phyloP scores from a whole-genome alignment of 1,140 invertebrate genomes.

The Megalopta genalis region DNA sequence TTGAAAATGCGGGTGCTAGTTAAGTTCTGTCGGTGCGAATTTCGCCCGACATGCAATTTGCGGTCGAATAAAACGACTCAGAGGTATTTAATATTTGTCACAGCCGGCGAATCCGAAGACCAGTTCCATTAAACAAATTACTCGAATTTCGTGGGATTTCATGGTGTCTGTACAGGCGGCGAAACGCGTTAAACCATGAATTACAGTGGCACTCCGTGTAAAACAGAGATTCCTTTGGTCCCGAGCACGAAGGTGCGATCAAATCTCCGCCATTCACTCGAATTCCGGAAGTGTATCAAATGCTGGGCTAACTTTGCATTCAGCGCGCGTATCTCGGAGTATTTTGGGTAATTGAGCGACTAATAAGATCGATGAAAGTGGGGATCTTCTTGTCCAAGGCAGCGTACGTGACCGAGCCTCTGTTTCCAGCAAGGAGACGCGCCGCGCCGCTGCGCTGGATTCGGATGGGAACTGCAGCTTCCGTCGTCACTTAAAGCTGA shows the following conservation, averaged over 20 bases:
- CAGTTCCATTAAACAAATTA: too few species aligned
- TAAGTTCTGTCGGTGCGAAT: too few species aligned
- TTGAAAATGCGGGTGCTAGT: too few species aligned
- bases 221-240: background rate
- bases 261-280: background rate
- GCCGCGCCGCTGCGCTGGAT: constrained; percentile 20
- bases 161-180: too few species aligned
- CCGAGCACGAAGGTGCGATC: background rate
- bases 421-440: constrained; percentile 12
- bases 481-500: constrained; percentile 54
- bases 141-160: too few species aligned
- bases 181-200: background rate
- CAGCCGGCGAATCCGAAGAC: too few species aligned
- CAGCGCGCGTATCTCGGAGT: constrained; percentile 34
- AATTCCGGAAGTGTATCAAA: constrained; percentile 20
- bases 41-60: too few species aligned
- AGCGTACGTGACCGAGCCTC: constrained; percentile 52
- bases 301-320: constrained; percentile 8
- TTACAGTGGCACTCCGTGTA: background rate
- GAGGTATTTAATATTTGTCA: too few species aligned
- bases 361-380: constrained; percentile 59
- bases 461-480: constrained; percentile 52
- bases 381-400: constrained; percentile 46
- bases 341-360: constrained; percentile 55
- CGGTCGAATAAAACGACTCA: too few species aligned